Base-by-base conservation (phyloP, 2,888 invertebrate species). In the Drosophila eohydei region DNA sequence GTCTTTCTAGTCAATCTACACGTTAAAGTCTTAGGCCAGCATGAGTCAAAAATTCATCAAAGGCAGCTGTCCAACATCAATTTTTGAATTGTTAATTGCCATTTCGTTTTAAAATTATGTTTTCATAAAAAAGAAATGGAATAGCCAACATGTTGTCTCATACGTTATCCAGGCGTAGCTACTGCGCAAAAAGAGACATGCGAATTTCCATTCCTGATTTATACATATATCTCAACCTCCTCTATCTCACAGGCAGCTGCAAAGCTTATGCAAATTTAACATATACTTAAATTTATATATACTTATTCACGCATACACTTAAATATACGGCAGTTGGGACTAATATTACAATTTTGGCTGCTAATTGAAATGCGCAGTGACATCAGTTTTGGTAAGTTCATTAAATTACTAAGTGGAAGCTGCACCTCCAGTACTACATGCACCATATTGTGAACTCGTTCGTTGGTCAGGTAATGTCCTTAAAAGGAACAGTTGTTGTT, bases 161-260 rank as follows among this genome's bases (percentile, higher is more conserved):
- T 21, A 21, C 21, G 21, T 21, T 21, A 21, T 21, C 21, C 14
- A 9, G 7, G 12, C 3, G 1, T 5, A 21, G 3, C 11, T 32
- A 2, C 44, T 26, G 26, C 7, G 7, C 26, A 1, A 21, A 21
- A 21, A 28, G 14, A 28, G 12, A 26, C 4, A 9, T 28, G 28
- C 9, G 30, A 48, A 16, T 38, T 55, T 55, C 1, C 8, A 8
- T 14, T 14, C 26, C 14, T 57, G 11, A 54, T 58, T 66, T 62
- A 54, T 65, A 28, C 52, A 30, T 64, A 34, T 48, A 3, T 38
- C 34, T 26, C 3, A 43, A 14, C 28, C 71, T 61, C 41, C 71
- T 70, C 74, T 80, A 62, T 66, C 58, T 71, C 65, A 78, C 67
- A 76, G 69, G 67, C 66, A 76, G 70, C 78, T 80, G 82, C 71